A percentile compares a stretch with the other conserved stretches of the same genome.
phyloP scores from a whole-genome alignment of 1,140 invertebrate species.

The Drosophila eugracilis region DNA sequence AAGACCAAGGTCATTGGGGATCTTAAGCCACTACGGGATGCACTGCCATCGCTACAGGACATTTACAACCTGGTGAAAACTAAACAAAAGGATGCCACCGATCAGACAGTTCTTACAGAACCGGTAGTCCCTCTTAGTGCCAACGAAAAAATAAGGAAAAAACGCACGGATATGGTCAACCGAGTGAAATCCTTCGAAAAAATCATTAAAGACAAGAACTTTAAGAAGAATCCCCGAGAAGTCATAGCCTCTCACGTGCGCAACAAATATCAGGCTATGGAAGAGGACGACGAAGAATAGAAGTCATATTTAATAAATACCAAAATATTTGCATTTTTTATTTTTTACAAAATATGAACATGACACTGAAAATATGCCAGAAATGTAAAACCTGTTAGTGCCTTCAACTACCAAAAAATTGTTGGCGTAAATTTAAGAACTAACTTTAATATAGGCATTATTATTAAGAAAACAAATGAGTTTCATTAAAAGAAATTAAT shows the following conservation, averaged over 20 bases:
- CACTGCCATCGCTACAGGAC: conserved; percentile 76
- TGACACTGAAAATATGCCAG: background rate
- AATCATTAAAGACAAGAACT: conserved; percentile 75
- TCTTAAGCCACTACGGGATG: conserved; percentile 76
- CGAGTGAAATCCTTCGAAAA: conserved; percentile 64
- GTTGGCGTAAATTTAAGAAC: background rate
- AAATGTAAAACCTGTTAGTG: background rate
- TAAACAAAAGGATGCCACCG: conserved; percentile 24
- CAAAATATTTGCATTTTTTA: too few relatives aligned
- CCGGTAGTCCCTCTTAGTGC: conserved; percentile 47
- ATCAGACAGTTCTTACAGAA: conserved; percentile 23
- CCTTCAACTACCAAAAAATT: background rate
- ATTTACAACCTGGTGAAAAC: conserved; percentile 64
- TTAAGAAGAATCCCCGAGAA: conserved; percentile 70
- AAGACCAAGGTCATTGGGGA: conserved; percentile 77
- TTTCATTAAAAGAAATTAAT: too few relatives aligned
- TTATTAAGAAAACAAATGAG: background rate
- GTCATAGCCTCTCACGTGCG: conserved; percentile 59
- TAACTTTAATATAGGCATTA: conserved; percentile 10
- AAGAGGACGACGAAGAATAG: conserved; percentile 47
- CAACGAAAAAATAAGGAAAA: conserved; percentile 74
- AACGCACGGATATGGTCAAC: conserved; percentile 56
- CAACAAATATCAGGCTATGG: conserved; percentile 63
- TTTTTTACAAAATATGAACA: too few relatives aligned
- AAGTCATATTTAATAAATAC: background rate